These are phyloP conservation scores for Troides aeacus DNA, from an alignment of 2,888 invertebrate genomes.

Conservation along the genomic window DNA sequence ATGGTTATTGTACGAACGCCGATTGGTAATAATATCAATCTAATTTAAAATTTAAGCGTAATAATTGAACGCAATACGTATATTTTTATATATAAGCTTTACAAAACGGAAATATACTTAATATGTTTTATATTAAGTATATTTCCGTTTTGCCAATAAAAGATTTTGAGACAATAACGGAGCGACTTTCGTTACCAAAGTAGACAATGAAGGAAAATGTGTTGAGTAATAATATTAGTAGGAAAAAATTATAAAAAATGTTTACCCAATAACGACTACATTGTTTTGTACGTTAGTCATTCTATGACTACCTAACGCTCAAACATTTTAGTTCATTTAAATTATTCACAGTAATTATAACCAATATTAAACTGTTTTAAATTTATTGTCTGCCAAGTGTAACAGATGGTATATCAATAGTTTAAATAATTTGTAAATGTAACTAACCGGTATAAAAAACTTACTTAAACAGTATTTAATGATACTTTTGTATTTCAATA, in stretches of 20 bases:
- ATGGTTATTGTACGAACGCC: conserved; percentile 51
- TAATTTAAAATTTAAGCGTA: conserved; percentile 52
- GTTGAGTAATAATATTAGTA: background rate
- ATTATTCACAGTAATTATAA: background rate
- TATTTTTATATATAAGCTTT: too few species aligned
- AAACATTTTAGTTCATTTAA: background rate
- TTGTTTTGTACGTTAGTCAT: too few species aligned
- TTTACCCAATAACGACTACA: background rate
- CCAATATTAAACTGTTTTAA: background rate
- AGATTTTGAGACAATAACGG: background rate
- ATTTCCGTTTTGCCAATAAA: background rate
- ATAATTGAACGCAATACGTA: conserved; percentile 33
- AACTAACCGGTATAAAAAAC: too few species aligned
- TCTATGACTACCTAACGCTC: background rate
- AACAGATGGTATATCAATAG: background rate
- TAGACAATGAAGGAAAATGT: background rate
- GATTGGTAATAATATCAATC: conserved; percentile 71
- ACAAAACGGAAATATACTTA: background rate
- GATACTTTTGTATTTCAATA: background rate
- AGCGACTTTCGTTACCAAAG: background rate
- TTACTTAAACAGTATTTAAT: too few species aligned
- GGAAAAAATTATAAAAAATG: background rate
- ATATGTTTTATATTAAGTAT: background rate
- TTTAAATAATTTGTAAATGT: too few species aligned
- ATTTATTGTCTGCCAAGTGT: background rate